Conservation (phyloP, 2,113 vertebrate genomes). For the Hippocampus comes region DNA sequence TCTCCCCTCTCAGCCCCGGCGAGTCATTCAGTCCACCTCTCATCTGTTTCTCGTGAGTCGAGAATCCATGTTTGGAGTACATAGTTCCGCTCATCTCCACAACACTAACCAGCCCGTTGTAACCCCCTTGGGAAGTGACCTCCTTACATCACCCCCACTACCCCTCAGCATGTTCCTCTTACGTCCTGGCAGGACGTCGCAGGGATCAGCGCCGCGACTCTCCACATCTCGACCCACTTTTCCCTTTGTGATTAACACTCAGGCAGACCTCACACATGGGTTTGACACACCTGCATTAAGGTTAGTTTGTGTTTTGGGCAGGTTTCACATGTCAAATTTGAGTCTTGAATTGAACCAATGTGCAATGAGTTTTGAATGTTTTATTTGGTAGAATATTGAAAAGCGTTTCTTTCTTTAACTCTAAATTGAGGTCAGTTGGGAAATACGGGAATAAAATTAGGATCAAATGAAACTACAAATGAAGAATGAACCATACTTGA, state of each 20-base stretch:
- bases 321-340: background rate
- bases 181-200: slow-evolving; percentile 51
- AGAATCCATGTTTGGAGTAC: slow-evolving; percentile 39
- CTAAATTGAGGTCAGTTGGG: background rate
- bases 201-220: slow-evolving; percentile 51
- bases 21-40: slow-evolving; percentile 57
- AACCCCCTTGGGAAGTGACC: background rate
- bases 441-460: background rate
- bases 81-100: slow-evolving; percentile 19
- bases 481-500: background rate
- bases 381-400: background rate
- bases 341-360: background rate
- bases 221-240: slow-evolving; percentile 45
- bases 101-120: slow-evolving; percentile 9
- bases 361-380: background rate
- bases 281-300: background rate
- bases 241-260: slow-evolving; percentile 27
- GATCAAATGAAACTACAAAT: background rate
- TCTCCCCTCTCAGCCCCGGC: slow-evolving; percentile 49
- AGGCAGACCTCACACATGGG: slow-evolving; percentile 38
- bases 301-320: background rate
- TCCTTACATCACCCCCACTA: slow-evolving; percentile 6
- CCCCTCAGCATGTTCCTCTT: slow-evolving; percentile 43
- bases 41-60: slow-evolving; percentile 72
- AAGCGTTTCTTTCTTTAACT: background rate